Percentiles rank a stretch among this genome's conserved stretches.
Evolutionary conservation across 2,113 vertebrate genomes (phyloP).

Genomic region (Thryonomys swinderianus): DNA sequence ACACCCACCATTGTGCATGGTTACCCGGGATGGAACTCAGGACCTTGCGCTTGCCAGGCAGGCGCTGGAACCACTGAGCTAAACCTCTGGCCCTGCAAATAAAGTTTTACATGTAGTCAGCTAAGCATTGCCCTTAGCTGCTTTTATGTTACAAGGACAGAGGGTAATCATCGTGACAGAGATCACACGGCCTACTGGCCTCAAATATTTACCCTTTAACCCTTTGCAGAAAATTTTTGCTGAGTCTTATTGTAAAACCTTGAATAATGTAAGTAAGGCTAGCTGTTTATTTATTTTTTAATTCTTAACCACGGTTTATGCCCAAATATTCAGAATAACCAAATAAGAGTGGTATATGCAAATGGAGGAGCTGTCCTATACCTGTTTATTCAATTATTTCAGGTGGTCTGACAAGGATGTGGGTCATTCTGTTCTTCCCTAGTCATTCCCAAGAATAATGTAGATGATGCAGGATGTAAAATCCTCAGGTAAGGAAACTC

Average conservation of each 20-base stretch:
- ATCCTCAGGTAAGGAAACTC: background rate
- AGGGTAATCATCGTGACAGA: background rate
- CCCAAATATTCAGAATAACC: constrained; percentile 18
- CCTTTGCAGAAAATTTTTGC: background rate
- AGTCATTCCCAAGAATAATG: background rate
- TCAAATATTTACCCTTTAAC: background rate
- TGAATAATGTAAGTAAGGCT: background rate
- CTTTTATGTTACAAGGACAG: background rate
- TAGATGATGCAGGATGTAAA: background rate
- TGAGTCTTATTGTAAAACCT: background rate
- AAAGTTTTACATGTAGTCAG: background rate
- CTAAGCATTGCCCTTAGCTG: background rate
- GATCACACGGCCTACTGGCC: background rate
- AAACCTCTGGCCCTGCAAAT: no score
- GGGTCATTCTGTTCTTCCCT: background rate
- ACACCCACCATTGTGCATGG: no score
- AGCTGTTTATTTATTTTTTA: background rate
- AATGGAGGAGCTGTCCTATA: background rate
- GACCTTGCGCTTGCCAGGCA: no score
- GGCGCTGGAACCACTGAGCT: no score
- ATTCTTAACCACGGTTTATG: background rate
- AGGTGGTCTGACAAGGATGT: background rate
- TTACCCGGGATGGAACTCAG: no score
- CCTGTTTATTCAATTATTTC: background rate
- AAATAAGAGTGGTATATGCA: background rate